Percentiles rank a stretch among this genome's conserved stretches.
These are phyloP conservation scores for Gavia stellata DNA, from an alignment of 2,113 vertebrate genomes.

Conservation along the genomic window DNA sequence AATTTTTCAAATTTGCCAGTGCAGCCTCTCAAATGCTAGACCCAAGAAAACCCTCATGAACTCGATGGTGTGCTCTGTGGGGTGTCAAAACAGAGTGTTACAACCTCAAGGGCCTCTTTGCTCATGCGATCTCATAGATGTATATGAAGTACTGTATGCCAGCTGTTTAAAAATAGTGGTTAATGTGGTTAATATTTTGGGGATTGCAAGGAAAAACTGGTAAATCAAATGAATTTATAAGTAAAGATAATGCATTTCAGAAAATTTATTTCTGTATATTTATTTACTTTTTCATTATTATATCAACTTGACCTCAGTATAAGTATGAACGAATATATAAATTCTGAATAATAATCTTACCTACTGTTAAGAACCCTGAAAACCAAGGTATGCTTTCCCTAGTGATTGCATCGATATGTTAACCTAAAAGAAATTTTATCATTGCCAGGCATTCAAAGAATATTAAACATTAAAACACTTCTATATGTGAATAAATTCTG, in stretches of 20 bases:
- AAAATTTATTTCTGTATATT: not conserved
- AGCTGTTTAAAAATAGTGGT: not conserved
- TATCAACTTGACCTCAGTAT: not conserved
- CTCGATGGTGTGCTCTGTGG: not conserved
- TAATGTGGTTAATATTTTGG: not conserved
- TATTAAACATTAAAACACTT: not conserved
- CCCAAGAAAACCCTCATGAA: not conserved
- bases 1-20: not conserved
- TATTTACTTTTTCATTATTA: not conserved
- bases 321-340: not conserved
- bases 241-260: not conserved
- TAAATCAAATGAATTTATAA: not conserved
- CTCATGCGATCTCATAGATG: accelerated
- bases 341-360: not conserved
- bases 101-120: accelerated
- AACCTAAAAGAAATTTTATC: not conserved
- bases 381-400: not conserved
- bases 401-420: not conserved
- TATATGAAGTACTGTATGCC: no score
- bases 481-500: not conserved
- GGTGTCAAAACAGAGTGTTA: not conserved
- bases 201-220: not conserved
- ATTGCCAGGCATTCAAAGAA: not conserved
- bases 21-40: not conserved
- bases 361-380: not conserved